Base-by-base conservation (phyloP, 92 coral and sea anemone genomes). In the Virgularia gustaviana region DNA sequence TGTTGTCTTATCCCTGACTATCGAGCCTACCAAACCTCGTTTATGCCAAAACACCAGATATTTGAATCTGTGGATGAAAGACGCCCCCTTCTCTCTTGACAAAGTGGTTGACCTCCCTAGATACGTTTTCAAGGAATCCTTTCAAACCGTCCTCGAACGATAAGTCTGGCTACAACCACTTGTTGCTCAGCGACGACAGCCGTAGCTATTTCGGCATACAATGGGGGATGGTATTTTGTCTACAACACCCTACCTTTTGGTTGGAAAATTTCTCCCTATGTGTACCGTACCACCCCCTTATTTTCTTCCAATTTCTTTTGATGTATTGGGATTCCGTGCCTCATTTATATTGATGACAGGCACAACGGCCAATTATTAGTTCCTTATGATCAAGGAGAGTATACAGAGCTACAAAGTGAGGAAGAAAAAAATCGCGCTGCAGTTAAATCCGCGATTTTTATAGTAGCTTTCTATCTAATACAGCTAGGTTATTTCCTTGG, bases 221-320 rank as follows among this genome's bases (percentile, higher is more conserved):
- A 49, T 83, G 83, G 83, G 83, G 87, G 85, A 0, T 85, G 85
- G 89, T 80, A 9, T 54, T 81, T 85, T 47, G n/a, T n/a, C n/a
- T n/a, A n/a, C n/a, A n/a, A n/a, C n/a, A n/a, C n/a, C n/a, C n/a
- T n/a, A n/a, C n/a, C n/a, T n/a, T n/a, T n/a, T n/a, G n/a, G n/a
- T n/a, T n/a, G n/a, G n/a, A n/a, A n/a, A n/a, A n/a, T n/a, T n/a
- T n/a, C n/a, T n/a, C n/a, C n/a, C n/a, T n/a, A n/a, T n/a, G n/a
- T n/a, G n/a, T n/a, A n/a, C n/a, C 91, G 76, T 35, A 19, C 85
- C 6, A 87, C 83, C 11, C 85, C 82, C 13, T 62, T 85, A 6
- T 2, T 80, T 62, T 75, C 79, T 16, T 42, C 85, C 1, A 59
- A 51, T 32, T 65, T 57, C 24, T 39, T 80, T 36, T 82, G 79